Base-by-base conservation (phyloP, 2,888 invertebrate genomes). In the Euspilapteryx auroguttella region DNA sequence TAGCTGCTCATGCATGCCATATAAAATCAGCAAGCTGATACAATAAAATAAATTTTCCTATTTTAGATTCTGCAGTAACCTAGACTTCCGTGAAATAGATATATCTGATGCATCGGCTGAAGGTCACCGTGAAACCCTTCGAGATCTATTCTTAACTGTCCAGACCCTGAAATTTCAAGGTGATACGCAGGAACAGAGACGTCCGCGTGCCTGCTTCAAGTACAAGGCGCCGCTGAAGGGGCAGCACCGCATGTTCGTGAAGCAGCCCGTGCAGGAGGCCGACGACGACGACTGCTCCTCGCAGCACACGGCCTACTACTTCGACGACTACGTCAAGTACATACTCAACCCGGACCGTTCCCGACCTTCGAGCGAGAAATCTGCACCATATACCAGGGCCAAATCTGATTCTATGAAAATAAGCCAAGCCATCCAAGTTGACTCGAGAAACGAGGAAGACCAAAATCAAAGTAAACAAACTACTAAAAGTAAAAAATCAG, bases 181-280 rank as follows among this genome's bases (percentile, higher is more conserved):
- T 2, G 46, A 56, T 10, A 35, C 45, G 2, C 47, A 56, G 12
- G 49, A 55, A 31, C 41, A 38, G 1, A 62, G 52, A 35, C 52
- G 53, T 36, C 52, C 51, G 1, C 46, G 59, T 24, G 59, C 63
- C 3, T 56, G 61, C 34, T 73, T 71, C 27, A 73, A 73, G 42
- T 75, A 62, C 35, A 69, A 61, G 45, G 51, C 48, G 4, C 35
- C 47, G 5, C 41, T 45, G 1, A 45, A 49, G 29, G 45, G 44
- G 6, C 53, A 48, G 34, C 73, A 75, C 29, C 46, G 75, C 38
- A 68, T 75, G 69, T 73, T 75, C 34, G 56, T 73, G 0, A 71
- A 66, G 36, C 54, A 73, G 51, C 37, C 47, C 5, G 47, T 68
- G 1, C 44, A 47, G 4, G 49, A 49, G 12, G 34, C 38, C 9